phyloP scores from a whole-genome alignment of 2,888 invertebrate genomes.

The Dolichopus griseipennis region DNA sequence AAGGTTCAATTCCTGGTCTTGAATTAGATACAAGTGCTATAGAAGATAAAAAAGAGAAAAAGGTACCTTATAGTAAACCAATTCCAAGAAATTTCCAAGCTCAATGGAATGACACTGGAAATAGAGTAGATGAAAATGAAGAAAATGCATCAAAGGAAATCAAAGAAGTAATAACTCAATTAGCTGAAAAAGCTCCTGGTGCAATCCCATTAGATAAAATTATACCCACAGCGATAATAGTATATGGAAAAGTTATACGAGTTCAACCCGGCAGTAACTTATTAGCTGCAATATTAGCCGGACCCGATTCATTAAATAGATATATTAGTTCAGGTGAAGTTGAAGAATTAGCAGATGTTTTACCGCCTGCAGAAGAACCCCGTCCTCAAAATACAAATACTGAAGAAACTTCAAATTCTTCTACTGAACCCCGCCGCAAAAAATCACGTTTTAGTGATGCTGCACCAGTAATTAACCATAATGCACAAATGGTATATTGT shows the following conservation, averaged over 20 bases:
- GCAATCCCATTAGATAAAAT: slow-evolving; percentile 69
- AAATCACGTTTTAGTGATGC: slow-evolving; percentile 37
- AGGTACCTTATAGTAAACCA: slow-evolving; percentile 90
- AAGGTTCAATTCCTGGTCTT: slow-evolving; percentile 68
- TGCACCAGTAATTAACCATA: slow-evolving; percentile 31
- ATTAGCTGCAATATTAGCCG: slow-evolving; percentile 67
- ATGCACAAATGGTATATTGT: slow-evolving; percentile 35
- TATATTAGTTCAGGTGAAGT: slow-evolving; percentile 72
- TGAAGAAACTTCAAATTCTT: slow-evolving; percentile 28
- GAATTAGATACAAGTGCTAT: slow-evolving; percentile 63
- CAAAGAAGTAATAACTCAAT: slow-evolving; percentile 61
- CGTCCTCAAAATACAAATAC: slow-evolving; percentile 34
- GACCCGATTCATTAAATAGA: slow-evolving; percentile 65
- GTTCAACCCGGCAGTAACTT: slow-evolving; percentile 69
- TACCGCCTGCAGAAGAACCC: slow-evolving; percentile 55
- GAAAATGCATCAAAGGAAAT: slow-evolving; percentile 44
- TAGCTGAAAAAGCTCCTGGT: slow-evolving; percentile 66
- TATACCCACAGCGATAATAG: slow-evolving; percentile 68
- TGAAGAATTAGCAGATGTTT: slow-evolving; percentile 68
- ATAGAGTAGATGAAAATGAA: slow-evolving; percentile 48
- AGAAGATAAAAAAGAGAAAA: slow-evolving; percentile 62
- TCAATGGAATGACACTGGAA: slow-evolving; percentile 82
- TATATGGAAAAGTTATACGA: slow-evolving; percentile 73
- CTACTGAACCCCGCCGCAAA: slow-evolving; percentile 33
- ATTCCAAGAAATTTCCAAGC: slow-evolving; percentile 94